Evolutionary conservation across 2,888 invertebrate genomes (phyloP), one percentile per base, ranked within the genome.

Genomic region (Tineola bisselliella): DNA sequence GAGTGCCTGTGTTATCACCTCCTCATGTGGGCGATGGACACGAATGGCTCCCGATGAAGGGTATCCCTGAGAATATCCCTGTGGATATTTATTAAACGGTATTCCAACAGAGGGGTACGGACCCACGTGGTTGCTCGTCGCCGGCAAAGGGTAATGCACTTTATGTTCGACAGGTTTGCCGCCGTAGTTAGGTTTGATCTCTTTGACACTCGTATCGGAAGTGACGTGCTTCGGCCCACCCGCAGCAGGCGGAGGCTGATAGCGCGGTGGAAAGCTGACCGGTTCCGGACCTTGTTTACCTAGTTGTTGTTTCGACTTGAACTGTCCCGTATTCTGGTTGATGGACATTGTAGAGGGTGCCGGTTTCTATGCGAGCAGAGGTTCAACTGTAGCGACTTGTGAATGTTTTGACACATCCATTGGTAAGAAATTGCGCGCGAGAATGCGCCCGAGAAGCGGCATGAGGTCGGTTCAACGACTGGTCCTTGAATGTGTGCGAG

Each of bases 201-300:
- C 84, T 66, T 84, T 84, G 66, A 75, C 75, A 69, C 88, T 72
- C 68, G 88, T 73, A 70, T 88, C 84, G 72, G 89, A 87, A 79
- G 92, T 91, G 68, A 90, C 81, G 71, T 90, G 90, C 64, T 92
- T 92, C 64, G 89, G 88, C 65, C 87, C 88, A 66, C 83, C 80
- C 63, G 89, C 88, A 66, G 93, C 92, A 73, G 90, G 89, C 66
- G 92, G 92, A 64, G 91, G 91, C 69, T 94, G 94, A 82, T 94
- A 94, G 66, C 93, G 90, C 69, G 94, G 93, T 71, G 93, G 93
- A 81, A 84, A 86, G 82, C 79, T 82, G 82, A 84, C 84, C 81
- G 83, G 84, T 83, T 86, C 86, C 66, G 81, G 72, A 71, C 80
- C 84, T 77, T 83, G 86, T 83, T 84, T 86, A 77, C 84, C 83